Percentiles rank a stretch among this genome's conserved stretches.
Evolutionary conservation across 2,797 vertebrate genomes (phyloP).

Genomic region (Spheniscus humboldti): DNA sequence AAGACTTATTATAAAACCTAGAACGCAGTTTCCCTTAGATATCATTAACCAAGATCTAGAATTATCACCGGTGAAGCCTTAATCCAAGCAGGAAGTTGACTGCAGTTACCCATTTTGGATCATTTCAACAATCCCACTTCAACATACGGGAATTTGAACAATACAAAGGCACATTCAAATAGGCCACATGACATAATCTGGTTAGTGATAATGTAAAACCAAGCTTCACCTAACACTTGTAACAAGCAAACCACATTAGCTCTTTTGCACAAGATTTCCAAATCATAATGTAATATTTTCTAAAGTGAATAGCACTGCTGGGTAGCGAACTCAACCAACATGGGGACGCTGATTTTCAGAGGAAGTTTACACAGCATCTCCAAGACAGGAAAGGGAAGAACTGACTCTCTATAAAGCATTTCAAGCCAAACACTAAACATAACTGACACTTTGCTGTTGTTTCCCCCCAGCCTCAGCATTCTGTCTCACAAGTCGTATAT

Average conservation of each 20-base stretch:
- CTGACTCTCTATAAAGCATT: background rate
- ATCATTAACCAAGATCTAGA: background rate
- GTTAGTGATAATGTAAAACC: background rate
- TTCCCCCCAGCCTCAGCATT: background rate
- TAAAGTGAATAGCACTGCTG: background rate
- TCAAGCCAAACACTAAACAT: background rate
- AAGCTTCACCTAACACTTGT: background rate
- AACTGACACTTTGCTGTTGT: background rate
- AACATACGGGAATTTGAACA: background rate
- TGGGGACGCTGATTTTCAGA: background rate
- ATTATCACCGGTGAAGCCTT: background rate
- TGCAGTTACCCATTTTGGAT: background rate
- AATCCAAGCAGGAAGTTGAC: background rate
- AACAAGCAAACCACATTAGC: background rate
- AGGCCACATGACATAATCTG: background rate
- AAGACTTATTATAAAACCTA: background rate
- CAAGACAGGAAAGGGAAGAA: background rate
- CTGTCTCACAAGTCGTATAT: background rate
- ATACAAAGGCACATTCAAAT: background rate
- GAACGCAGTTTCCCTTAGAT: background rate
- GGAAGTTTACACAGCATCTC: background rate
- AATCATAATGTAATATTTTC: background rate
- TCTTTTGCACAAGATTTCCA: background rate
- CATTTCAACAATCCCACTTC: background rate
- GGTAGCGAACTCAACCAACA: background rate